Base-by-base conservation (phyloP, 2,113 vertebrate species). In the Hippocampus comes region DNA sequence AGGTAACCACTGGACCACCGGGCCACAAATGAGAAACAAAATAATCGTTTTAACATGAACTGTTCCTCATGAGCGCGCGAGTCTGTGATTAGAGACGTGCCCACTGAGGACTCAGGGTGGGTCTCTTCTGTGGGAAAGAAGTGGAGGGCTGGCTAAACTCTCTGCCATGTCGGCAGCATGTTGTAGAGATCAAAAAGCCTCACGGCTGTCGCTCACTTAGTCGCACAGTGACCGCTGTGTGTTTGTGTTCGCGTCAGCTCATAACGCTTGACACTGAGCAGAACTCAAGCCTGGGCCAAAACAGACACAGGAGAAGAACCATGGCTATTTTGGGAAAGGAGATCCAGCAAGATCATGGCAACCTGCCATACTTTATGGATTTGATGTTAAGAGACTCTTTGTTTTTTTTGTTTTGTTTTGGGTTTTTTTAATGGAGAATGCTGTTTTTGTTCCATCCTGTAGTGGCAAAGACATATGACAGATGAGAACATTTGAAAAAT, bases 91-190 rank as follows among this genome's bases (percentile, higher is more conserved):
- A 4, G 59, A 74, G 81, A 78, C 77, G 48, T 69, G 76, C 67
- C 61, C 72, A 0, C 78, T 89, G 85, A 91, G 87, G 88, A 77
- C 79, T 18, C 63, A 68, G 82, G 81, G 68, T 55, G 68, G 20
- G 34, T n/a, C 68, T 56, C 34, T 21, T 68, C 67, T 87, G 51
- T 78, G 84, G 89, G 87, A 84, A 64, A 5, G 5, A 9, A 55
- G 43, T 21, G 64, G 71, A 83, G 72, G 77, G 81, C 90, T 89
- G 89, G 86, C 82, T 90, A 82, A 84, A 70, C 89, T 90, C 88
- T 81, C 49, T 0, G 68, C 77, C 82, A 80, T 87, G 85, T 87
- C 85, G 78, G 77, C 55, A 80, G 65, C 49, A 55, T 77, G 89
- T 82, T 84, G 68, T 43, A 1, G 34, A 8, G 73, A 49, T 74